Conservation (phyloP, 2,113 vertebrate species). For the Esox niger region DNA sequence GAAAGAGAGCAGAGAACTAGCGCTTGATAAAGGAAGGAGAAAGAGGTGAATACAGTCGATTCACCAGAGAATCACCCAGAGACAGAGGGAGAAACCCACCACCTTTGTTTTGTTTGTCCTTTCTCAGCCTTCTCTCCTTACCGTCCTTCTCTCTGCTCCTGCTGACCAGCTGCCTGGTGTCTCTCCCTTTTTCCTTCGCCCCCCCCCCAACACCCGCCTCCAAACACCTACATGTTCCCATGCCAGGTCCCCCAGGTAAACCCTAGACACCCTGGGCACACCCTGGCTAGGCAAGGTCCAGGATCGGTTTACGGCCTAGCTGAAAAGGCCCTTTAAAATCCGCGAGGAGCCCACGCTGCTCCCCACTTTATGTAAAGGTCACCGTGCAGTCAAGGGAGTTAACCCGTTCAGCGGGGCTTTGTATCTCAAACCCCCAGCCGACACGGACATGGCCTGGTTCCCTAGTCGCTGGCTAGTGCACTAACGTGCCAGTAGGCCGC, state of each 20-base stretch:
- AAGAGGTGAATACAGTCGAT: constrained; percentile 59
- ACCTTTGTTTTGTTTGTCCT: constrained; percentile 72
- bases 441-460: background rate
- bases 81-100: constrained; percentile 8
- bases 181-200: constrained; percentile 2
- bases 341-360: constrained; percentile 42
- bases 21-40: constrained; percentile 6
- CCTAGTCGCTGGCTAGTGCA: background rate
- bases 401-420: constrained; percentile 56
- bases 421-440: constrained; percentile 29
- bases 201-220: constrained; percentile 16
- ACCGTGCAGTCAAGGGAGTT: constrained; percentile 55
- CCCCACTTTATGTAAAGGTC: constrained; percentile 55
- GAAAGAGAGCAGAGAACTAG: background rate
- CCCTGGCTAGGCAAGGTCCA: constrained; percentile 64
- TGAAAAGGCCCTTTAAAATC: constrained; percentile 67
- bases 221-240: constrained; percentile 12
- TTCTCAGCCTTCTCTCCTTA: constrained; percentile 74
- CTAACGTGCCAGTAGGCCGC: too few species aligned
- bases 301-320: constrained; percentile 69
- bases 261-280: constrained; percentile 66
- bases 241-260: constrained; percentile 66
- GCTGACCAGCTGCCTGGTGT: constrained; percentile 39
- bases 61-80: constrained; percentile 36
- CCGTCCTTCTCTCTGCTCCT: constrained; percentile 40